phyloP scores from a whole-genome alignment of 2,797 vertebrate genomes.

The Nyctibius grandis region DNA sequence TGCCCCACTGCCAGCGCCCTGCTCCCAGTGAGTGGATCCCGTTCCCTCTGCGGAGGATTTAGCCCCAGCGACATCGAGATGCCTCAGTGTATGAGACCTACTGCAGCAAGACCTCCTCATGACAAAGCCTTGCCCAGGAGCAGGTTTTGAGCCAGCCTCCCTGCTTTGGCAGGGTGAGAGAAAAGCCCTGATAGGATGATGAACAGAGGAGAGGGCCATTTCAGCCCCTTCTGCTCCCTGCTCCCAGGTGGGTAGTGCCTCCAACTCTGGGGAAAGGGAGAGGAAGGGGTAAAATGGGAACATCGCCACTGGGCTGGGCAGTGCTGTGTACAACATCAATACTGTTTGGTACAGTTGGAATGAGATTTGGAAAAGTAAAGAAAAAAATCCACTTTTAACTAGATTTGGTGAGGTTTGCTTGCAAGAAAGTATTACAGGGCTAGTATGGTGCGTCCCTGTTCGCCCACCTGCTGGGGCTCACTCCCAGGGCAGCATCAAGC shows the following conservation, averaged over 20 bases:
- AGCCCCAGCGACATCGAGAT: fast-evolving
- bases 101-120: neutral
- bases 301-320: neutral
- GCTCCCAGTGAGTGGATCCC: neutral
- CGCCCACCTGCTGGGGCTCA: neutral
- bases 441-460: neutral
- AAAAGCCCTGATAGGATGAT: neutral
- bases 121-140: neutral
- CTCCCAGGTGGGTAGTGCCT: neutral
- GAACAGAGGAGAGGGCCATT: neutral
- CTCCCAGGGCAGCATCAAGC: neutral
- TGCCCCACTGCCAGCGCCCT: neutral
- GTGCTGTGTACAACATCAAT: neutral
- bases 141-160: neutral
- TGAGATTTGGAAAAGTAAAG: neutral
- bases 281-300: neutral
- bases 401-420: neutral
- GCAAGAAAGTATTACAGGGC: neutral
- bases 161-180: neutral
- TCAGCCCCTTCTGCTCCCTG: neutral
- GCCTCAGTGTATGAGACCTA: neutral
- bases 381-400: neutral
- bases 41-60: neutral
- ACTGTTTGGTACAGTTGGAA: neutral
- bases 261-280: neutral